Conservation (phyloP, 2,113 vertebrate genomes). For the Eurystomus gularis region DNA sequence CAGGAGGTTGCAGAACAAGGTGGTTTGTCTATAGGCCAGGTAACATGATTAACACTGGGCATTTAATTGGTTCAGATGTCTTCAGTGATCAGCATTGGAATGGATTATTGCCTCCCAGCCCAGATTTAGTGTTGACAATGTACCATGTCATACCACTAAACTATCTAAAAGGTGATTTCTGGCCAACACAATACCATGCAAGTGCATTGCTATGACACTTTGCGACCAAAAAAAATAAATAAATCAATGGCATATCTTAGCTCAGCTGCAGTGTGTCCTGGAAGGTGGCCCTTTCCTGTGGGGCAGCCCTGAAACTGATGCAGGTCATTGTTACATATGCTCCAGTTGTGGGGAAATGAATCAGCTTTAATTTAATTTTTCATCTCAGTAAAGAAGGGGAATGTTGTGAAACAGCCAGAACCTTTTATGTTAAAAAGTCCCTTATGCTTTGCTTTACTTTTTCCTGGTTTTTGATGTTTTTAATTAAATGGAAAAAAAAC, state of each 20-base stretch:
- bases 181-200: background rate
- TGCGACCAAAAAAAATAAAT: background rate
- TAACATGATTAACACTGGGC: slow-evolving; percentile 25
- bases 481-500: background rate
- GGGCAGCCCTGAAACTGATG: background rate
- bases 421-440: background rate
- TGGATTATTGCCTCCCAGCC: slow-evolving; percentile 2
- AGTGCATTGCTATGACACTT: background rate
- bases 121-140: slow-evolving; percentile 22
- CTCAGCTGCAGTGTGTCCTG: background rate
- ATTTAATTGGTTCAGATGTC: slow-evolving; percentile 43
- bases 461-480: background rate
- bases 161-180: slow-evolving; percentile 55
- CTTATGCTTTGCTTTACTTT: background rate
- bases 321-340: background rate
- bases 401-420: background rate
- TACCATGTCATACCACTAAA: slow-evolving; percentile 6
- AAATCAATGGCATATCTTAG: background rate
- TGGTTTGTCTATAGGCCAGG: background rate
- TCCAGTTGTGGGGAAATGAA: background rate
- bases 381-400: background rate
- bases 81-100: background rate
- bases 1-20: slow-evolving; percentile 9
- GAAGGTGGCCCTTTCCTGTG: background rate
- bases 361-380: background rate